A percentile compares a stretch with the other conserved stretches of the same genome.
These are phyloP conservation scores for Todiramphus saurophagus DNA, from an alignment of 2,113 vertebrate species.

Conservation along the genomic window DNA sequence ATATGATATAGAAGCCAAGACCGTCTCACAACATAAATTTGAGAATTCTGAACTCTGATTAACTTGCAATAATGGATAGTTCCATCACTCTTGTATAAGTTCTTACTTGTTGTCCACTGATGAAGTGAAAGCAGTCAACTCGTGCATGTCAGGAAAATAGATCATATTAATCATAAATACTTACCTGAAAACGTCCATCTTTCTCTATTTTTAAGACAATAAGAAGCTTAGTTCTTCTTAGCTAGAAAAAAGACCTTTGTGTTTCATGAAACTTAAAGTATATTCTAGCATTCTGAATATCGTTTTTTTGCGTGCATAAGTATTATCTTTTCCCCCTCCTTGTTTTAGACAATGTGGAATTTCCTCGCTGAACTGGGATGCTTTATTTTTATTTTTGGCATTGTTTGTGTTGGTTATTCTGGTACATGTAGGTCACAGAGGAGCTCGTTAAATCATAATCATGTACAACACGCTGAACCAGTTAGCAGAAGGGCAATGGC, in stretches of 20 bases:
- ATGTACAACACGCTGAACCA: neutral
- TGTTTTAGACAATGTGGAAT: neutral
- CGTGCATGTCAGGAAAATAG: neutral
- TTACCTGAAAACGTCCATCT: neutral
- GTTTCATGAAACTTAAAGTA: neutral
- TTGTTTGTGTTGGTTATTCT: slow-evolving; percentile 35
- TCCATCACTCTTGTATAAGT: neutral
- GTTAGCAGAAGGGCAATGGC: neutral
- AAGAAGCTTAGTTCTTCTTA: neutral
- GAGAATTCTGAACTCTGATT: neutral
- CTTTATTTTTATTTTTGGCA: neutral
- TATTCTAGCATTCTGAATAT: neutral
- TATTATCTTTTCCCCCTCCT: neutral
- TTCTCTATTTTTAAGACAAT: neutral
- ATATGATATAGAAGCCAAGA: neutral
- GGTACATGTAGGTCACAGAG: slow-evolving; percentile 20
- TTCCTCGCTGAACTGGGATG: neutral
- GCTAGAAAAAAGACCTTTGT: neutral
- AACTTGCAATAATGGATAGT: neutral
- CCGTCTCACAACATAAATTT: neutral
- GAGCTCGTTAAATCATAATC: slow-evolving; percentile 39
- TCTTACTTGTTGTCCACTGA: neutral
- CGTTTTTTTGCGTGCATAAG: neutral
- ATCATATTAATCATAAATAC: neutral
- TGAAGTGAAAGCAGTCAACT: neutral